Evolutionary conservation across 23 tunicate genomes (phyloP).

Genomic region (Halocynthia aurantium): DNA sequence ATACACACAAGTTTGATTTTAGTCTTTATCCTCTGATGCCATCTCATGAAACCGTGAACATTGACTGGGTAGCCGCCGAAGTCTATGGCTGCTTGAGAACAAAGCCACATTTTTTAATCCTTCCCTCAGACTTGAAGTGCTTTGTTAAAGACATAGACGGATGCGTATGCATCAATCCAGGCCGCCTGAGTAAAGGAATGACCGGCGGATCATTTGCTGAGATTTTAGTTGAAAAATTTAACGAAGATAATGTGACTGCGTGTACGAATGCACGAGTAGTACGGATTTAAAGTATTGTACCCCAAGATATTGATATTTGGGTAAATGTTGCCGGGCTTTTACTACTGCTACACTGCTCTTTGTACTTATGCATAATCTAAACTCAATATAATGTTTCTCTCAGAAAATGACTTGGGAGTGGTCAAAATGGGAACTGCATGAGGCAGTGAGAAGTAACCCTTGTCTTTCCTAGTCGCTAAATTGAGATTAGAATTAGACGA

Average conservation of each 20-base stretch:
- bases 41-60: conserved; percentile 38
- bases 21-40: conserved; percentile 81
- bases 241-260: conserved; percentile 11
- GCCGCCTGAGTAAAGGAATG: conserved; percentile 62
- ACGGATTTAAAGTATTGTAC: conserved; percentile 26
- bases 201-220: conserved; percentile 70
- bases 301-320: too few relatives aligned
- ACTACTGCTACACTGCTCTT: too few relatives aligned
- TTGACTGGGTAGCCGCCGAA: conserved; percentile 53
- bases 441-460: too few relatives aligned
- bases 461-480: too few relatives aligned
- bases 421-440: too few relatives aligned
- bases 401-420: too few relatives aligned
- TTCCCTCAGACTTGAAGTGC: conserved; percentile 61
- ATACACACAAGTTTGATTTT: neutral
- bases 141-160: conserved; percentile 53
- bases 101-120: conserved; percentile 39
- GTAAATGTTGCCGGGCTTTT: too few relatives aligned
- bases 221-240: conserved; percentile 21
- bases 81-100: conserved; percentile 20
- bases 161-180: conserved; percentile 77
- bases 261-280: conserved; percentile 37
- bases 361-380: too few relatives aligned
- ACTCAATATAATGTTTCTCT: too few relatives aligned
- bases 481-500: too few relatives aligned